Percentiles rank a stretch among this genome's conserved stretches.
Conservation (phyloP, 2,113 vertebrate species). For the Brachypodius melanocephalos region DNA sequence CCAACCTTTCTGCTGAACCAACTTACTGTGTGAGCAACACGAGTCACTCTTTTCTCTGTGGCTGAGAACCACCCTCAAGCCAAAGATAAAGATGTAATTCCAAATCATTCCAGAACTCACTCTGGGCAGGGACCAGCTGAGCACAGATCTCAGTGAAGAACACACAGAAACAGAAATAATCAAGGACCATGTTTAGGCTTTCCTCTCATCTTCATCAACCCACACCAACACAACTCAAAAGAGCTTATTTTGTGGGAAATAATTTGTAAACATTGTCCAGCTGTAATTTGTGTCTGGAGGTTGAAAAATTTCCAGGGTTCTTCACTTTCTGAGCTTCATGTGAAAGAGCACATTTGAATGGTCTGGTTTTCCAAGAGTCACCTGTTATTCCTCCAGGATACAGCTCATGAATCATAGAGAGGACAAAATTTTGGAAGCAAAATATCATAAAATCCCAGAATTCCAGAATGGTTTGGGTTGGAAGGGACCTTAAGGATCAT, state of each 20-base stretch:
- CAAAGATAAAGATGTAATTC: not conserved
- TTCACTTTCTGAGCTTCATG: not conserved
- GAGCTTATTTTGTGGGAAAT: not conserved
- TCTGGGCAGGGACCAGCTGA: not conserved
- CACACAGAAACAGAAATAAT: not conserved
- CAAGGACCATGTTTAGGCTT: not conserved
- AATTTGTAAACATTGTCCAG: not conserved
- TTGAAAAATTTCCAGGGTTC: not conserved
- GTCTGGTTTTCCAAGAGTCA: not conserved
- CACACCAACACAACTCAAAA: not conserved
- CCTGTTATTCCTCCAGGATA: not conserved
- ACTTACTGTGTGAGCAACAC: not conserved
- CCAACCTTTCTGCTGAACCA: not conserved
- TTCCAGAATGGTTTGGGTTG: not conserved
- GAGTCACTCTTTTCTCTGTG: not conserved
- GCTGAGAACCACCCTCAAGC: not conserved
- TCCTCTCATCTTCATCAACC: not conserved
- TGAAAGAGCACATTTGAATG: not conserved
- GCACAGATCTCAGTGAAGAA: not conserved
- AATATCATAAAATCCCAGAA: not conserved
- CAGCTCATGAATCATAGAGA: not conserved
- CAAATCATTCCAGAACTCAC: not conserved
- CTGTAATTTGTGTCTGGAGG: not conserved
- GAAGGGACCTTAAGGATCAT: fast-evolving
- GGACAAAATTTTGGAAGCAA: not conserved